Conservation (phyloP, 1,140 invertebrate genomes). For the Brachystomella parvula region DNA sequence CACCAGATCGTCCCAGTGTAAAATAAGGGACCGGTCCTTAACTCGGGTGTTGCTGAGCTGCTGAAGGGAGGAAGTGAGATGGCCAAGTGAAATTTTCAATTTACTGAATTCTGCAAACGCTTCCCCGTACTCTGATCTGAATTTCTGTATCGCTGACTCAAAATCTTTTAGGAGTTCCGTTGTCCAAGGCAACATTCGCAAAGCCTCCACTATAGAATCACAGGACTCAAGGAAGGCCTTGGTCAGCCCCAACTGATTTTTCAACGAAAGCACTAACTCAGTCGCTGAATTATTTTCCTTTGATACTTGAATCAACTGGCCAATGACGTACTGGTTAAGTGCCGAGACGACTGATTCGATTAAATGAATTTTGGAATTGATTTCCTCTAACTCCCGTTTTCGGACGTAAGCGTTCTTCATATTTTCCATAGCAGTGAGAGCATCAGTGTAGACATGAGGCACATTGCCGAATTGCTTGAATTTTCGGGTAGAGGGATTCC, state of each 20-base stretch:
- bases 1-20: slow-evolving; percentile 64
- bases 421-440: slow-evolving; percentile 43
- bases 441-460: slow-evolving; percentile 55
- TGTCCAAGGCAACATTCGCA: neutral
- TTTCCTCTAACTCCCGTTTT: slow-evolving; percentile 64
- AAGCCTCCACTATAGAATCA: neutral
- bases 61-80: slow-evolving; percentile 46
- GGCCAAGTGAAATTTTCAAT: slow-evolving; percentile 39
- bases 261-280: slow-evolving; percentile 18
- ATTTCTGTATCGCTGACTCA: neutral
- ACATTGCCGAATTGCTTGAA: slow-evolving; percentile 64
- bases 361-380: slow-evolving; percentile 53
- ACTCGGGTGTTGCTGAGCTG: slow-evolving; percentile 45
- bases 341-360: slow-evolving; percentile 56
- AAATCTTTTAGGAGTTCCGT: neutral
- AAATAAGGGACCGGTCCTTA: slow-evolving; percentile 45
- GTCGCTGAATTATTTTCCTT: slow-evolving; percentile 19
- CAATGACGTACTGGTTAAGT: slow-evolving; percentile 51
- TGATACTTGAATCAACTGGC: slow-evolving; percentile 15
- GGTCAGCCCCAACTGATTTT: slow-evolving; percentile 28
- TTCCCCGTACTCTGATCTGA: neutral
- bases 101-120: slow-evolving; percentile 1
- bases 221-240: slow-evolving; percentile 6
- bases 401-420: slow-evolving; percentile 69
- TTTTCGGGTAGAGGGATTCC: slow-evolving; percentile 64